Percentiles rank a stretch among this genome's conserved stretches.
phyloP scores from a whole-genome alignment of 1,140 invertebrate genomes.

The Eurosta solidaginis region DNA sequence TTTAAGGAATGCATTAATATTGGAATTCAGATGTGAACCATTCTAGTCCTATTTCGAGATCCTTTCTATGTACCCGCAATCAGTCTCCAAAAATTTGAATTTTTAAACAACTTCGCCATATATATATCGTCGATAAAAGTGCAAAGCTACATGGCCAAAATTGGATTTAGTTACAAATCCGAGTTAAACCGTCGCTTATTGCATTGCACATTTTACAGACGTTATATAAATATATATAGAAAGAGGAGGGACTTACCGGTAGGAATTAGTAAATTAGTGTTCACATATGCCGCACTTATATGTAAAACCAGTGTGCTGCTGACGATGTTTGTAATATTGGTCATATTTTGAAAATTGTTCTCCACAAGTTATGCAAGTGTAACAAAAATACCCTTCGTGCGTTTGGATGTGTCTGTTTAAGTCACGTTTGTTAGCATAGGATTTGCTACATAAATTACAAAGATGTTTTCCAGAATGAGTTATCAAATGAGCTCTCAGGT shows the following conservation, averaged over 20 bases:
- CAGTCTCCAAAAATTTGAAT: no score
- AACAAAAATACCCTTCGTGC: conserved; percentile 10
- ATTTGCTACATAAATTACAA: conserved; percentile 18
- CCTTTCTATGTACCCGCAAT: no score
- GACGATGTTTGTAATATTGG: background rate
- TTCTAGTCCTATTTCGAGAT: no score
- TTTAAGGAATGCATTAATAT: no score
- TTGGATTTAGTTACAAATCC: no score
- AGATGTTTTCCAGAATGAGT: conserved; percentile 22
- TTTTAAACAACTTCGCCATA: no score
- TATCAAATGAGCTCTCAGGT: conserved; percentile 4
- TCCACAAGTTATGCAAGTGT: conserved; percentile 20
- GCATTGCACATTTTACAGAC: no score
- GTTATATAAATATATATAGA: no score
- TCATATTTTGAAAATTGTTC: conserved; percentile 4
- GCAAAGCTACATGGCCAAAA: no score
- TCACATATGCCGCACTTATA: conserved; percentile 4
- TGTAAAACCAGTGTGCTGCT: conserved; percentile 18
- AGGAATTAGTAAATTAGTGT: background rate
- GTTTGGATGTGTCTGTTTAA: conserved; percentile 1
- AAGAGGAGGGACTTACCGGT: conserved; percentile 29
- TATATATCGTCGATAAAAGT: no score
- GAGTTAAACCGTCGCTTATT: no score
- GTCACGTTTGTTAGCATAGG: conserved; percentile 9
- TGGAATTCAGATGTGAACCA: no score